Base-by-base conservation (phyloP, 2,888 invertebrate species). In the Clunio marinus region DNA sequence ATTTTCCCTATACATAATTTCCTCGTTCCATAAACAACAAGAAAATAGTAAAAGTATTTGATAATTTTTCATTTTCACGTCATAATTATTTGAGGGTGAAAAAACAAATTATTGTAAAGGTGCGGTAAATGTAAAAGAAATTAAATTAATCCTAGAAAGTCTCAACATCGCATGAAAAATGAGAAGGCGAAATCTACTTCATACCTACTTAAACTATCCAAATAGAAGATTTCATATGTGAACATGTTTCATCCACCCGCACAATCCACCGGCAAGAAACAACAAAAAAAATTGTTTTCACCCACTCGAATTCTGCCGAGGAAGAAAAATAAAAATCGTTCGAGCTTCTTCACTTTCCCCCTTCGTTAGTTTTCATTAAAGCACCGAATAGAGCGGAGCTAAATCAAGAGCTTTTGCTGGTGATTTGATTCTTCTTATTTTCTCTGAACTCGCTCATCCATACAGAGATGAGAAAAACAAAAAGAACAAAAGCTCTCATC, bases 301-400 rank as follows among this genome's bases (percentile, higher is more conserved):
- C 41, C 15, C 41, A 4, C 41, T 15, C 13, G n/a, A n/a, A n/a
- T 41, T 15, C 7, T 15, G 41, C 35, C 35, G 35, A 32, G 7
- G 5, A 5, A 13, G 35, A 13, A 5, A 32, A 32, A 32, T 13
- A 32, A 32, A 32, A 32, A 32, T 13, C 5, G 7, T 32, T 32
- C 35, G 5, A 5, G 35, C 35, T 32, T 32, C 22, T 7, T 41
- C 41, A 17, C 7, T 62, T 13, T n/a, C n/a, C n/a, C n/a, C 62
- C 13, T 22, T 62, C 62, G 28, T 25, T 22, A 62, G 62, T 62
- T 62, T 37, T 25, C 62, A 62, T 37, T 62, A 41, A 20, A 62
- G 41, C 62, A 22, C 41, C 41, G 37, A 7, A 24, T 41, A n/a
- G 62, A 17, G 62, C 13, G 32, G 35, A 62, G 28, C 58, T 41